A percentile compares a stretch with the other conserved stretches of the same genome.
These are phyloP conservation scores for Scaptomyza flava DNA, from an alignment of 2,888 invertebrate genomes.

Conservation along the genomic window DNA sequence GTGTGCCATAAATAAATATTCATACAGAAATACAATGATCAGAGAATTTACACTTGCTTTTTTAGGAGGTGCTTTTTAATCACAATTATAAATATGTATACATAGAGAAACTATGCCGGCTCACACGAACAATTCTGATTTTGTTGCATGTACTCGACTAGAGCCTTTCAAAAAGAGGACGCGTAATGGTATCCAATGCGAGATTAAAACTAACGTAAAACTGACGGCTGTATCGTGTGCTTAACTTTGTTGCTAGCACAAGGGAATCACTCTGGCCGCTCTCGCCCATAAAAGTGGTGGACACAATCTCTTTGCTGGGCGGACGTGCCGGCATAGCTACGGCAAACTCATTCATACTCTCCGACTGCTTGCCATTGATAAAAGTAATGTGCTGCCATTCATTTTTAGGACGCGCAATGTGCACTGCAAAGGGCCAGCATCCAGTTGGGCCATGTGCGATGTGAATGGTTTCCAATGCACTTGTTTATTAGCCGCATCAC, in stretches of 20 bases:
- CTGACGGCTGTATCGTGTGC: constrained; percentile 70
- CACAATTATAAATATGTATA: constrained; percentile 22
- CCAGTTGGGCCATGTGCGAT: constrained; percentile 63
- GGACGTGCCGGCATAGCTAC: constrained; percentile 72
- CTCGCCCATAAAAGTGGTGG: constrained; percentile 68
- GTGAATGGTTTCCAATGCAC: constrained; percentile 45
- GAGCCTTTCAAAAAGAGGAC: constrained; percentile 66
- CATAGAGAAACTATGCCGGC: constrained; percentile 7
- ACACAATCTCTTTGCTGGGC: constrained; percentile 41
- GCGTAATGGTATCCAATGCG: constrained; percentile 60
- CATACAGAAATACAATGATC: constrained; percentile 30
- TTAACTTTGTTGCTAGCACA: constrained; percentile 71
- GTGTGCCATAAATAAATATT: constrained; percentile 45
- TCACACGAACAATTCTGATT: constrained; percentile 62
- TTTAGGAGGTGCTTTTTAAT: constrained; percentile 34
- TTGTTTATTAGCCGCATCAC: constrained; percentile 4
- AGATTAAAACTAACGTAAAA: constrained; percentile 78
- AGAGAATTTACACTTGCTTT: constrained; percentile 17
- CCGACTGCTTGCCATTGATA: constrained; percentile 59
- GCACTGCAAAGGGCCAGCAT: constrained; percentile 57
- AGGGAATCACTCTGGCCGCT: constrained; percentile 69
- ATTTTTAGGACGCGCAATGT: constrained; percentile 76
- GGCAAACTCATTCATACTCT: constrained; percentile 73
- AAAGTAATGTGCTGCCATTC: constrained; percentile 73
- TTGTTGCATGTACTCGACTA: constrained; percentile 66